phyloP scores from a whole-genome alignment of 1,140 invertebrate genomes.

The Lepidotrigona ventralis region DNA sequence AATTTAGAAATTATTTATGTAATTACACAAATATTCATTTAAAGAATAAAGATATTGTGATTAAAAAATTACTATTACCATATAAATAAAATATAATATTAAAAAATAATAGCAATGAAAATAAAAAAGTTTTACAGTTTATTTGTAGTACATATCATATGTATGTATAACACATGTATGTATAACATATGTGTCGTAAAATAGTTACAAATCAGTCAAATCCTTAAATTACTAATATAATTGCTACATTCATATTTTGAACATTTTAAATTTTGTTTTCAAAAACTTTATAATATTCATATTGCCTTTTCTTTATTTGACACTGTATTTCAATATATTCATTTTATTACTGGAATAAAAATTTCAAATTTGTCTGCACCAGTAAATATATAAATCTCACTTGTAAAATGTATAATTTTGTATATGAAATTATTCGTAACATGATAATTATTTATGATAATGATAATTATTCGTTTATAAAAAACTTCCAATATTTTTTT shows the following conservation, averaged over 20 bases:
- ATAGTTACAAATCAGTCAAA: constrained; percentile 23
- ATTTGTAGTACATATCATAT: constrained; percentile 12
- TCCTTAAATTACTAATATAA: not conserved
- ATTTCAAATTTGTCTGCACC: not conserved
- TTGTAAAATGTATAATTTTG: too few relatives aligned
- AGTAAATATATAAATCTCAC: not conserved
- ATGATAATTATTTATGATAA: too few relatives aligned
- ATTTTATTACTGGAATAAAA: not conserved
- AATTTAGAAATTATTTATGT: not conserved
- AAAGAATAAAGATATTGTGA: not conserved
- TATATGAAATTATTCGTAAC: too few relatives aligned
- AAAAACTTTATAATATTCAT: not conserved
- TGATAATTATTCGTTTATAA: not conserved
- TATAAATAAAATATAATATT: not conserved
- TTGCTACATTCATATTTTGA: not conserved
- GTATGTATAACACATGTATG: not conserved
- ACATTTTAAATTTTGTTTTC: not conserved
- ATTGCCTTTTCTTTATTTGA: constrained; percentile 19
- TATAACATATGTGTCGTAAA: not conserved
- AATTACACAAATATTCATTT: constrained; percentile 1
- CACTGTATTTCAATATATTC: not conserved
- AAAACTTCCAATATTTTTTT: constrained; percentile 2
- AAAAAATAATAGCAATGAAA: constrained; percentile 4
- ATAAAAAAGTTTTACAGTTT: constrained; percentile 24
- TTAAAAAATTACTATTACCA: not conserved